Conservation (phyloP, 2,888 invertebrate genomes). For the Apotomis turbidana region DNA sequence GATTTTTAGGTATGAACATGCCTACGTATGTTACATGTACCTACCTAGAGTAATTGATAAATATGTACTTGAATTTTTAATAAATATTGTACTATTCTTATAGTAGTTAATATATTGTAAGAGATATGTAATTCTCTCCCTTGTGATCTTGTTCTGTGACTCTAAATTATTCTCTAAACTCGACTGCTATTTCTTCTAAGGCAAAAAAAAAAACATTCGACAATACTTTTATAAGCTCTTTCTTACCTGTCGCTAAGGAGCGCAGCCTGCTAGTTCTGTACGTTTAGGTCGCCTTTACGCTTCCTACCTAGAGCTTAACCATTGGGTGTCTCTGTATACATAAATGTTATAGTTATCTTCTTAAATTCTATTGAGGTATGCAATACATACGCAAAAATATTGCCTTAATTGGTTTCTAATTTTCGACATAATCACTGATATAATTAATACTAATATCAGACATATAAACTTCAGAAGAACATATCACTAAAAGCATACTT, state of each 20-base stretch:
- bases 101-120: conserved; percentile 52
- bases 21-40: conserved; percentile 49
- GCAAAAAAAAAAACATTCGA: conserved; percentile 60
- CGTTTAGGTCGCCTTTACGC: conserved; percentile 27
- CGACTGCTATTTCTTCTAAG: conserved; percentile 64
- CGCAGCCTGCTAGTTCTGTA: conserved; percentile 38
- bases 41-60: conserved; percentile 49
- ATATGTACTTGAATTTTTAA: conserved; percentile 40
- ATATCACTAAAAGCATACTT: conserved; percentile 27
- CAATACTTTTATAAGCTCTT: conserved; percentile 68
- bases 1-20: conserved; percentile 52
- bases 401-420: conserved; percentile 22
- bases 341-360: conserved; percentile 30
- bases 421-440: too few relatives aligned
- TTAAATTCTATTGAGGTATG: conserved; percentile 20
- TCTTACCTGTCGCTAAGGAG: conserved; percentile 53
- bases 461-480: background rate
- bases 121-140: conserved; percentile 55
- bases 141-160: conserved; percentile 66
- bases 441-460: background rate
- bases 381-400: conserved; percentile 14
- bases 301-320: conserved; percentile 44
- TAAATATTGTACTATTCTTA: conserved; percentile 42
- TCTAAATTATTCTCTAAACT: conserved; percentile 56
- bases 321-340: conserved; percentile 30